Base-by-base conservation (phyloP, 2,113 vertebrate species). In the Plestiodon gilberti region DNA sequence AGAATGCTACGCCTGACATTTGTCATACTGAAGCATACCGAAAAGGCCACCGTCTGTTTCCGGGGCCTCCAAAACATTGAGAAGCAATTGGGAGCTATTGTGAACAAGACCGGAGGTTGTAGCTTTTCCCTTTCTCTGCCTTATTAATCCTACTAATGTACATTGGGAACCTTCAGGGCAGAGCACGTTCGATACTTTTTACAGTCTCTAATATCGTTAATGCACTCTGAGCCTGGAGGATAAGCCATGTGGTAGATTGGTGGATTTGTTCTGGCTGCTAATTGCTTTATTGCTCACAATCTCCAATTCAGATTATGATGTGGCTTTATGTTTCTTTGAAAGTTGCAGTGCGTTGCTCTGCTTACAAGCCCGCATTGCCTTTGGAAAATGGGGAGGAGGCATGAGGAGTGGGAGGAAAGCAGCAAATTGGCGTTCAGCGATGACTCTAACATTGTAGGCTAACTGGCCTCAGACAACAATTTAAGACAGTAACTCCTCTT, bases 401-500 rank as follows among this genome's bases (percentile, higher is more conserved):
- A 13, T 55, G 52, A 13, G 52, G 52, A 55, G 13, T 6, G 55
- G 78, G 43, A 9, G 38, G 38, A 23, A 1, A 48, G 55, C 62
- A 79, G 20, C 69, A 86, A 78, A 57, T 43, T 84, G 71, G 55
- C n/a, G 89, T 80, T 52, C 84, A 43, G 61, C 86, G 14, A 61
- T 84, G 2, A 10, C 33, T 75, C 48, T 62, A 67, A 6, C 69
- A 8, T 79, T 81, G 55, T 74, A 9, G 55, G 79, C 52, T 57
- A 30, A 35, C 87, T 90, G 90, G 67, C 28, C 89, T 82, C 93
- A n/a, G n/a, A n/a, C 88, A 84, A 48, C 76, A 61, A 85, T 90
- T 86, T 83, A 89, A 90, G n/a, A n/a, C n/a, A n/a, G 83, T 89
- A 89, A 84, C 79, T 82, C 85, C 91, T 82, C 85, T 90, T 92